phyloP scores from a whole-genome alignment of 1,140 invertebrate genomes.

The Orussus abietinus region DNA sequence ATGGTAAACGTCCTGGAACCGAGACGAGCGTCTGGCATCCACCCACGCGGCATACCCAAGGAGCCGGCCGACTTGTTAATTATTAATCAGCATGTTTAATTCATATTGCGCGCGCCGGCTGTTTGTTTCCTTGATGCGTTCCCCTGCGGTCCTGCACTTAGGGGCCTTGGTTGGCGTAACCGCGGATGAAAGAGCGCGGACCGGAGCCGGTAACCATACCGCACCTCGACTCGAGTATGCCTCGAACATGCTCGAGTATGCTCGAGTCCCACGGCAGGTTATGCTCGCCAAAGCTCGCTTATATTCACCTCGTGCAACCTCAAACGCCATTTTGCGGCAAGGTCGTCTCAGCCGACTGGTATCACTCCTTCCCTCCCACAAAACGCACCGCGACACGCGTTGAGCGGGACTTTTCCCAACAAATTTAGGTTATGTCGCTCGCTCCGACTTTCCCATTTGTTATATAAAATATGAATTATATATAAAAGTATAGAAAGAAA shows the following conservation, averaged over 20 bases:
- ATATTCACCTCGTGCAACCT: conserved; percentile 7
- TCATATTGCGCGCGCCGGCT: conserved; percentile 46
- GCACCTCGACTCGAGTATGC: background rate
- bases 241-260: conserved; percentile 4
- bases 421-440: no score
- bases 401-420: no score
- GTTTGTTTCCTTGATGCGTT: conserved; percentile 49
- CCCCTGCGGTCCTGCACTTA: conserved; percentile 22
- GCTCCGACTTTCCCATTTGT: no score
- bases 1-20: no score
- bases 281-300: conserved; percentile 4
- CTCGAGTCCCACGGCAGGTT: conserved; percentile 1
- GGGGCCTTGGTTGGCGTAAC: conserved; percentile 1
- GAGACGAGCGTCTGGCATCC: no score
- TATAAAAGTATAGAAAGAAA: no score
- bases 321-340: background rate
- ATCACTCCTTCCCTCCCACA: conserved; percentile 5
- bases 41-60: conserved; percentile 8
- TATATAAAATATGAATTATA: no score
- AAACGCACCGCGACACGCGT: no score
- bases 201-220: no score
- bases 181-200: no score
- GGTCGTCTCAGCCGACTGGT: conserved; percentile 3
- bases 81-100: conserved; percentile 53
- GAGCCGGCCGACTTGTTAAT: conserved; percentile 40